Conservation (phyloP, 2,113 vertebrate genomes). For the Barbus barbus region DNA sequence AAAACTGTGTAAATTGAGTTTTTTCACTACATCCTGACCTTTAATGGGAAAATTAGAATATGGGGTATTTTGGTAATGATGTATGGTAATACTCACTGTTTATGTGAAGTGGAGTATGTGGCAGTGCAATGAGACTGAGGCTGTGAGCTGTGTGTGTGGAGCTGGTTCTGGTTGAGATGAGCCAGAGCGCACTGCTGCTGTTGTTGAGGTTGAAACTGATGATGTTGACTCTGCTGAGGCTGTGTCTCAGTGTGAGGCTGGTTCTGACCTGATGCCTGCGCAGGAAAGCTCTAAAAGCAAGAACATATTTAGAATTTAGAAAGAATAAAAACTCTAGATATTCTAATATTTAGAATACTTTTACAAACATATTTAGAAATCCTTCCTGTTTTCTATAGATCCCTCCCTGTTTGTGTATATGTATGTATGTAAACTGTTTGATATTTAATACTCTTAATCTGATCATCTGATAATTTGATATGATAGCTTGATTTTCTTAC, state of each 20-base stretch:
- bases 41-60: background rate
- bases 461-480: background rate
- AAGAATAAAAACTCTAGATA: background rate
- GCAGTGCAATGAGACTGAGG: conserved; percentile 59
- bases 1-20: background rate
- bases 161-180: conserved; percentile 70
- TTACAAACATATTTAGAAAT: background rate
- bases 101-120: conserved; percentile 53
- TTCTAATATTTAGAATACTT: background rate
- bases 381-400: background rate
- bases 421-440: background rate
- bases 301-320: background rate
- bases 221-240: conserved; percentile 62
- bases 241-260: conserved; percentile 77
- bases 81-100: conserved; percentile 42
- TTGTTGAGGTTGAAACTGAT: conserved; percentile 74
- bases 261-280: conserved; percentile 78
- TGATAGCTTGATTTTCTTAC: background rate
- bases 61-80: background rate
- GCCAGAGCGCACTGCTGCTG: conserved; percentile 62
- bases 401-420: background rate
- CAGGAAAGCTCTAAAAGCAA: conserved; percentile 82
- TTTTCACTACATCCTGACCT: background rate
- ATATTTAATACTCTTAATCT: background rate
- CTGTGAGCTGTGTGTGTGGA: conserved; percentile 58